These are phyloP conservation scores for Siniperca chuatsi DNA, from an alignment of 2,113 vertebrate genomes.

Conservation along the genomic window DNA sequence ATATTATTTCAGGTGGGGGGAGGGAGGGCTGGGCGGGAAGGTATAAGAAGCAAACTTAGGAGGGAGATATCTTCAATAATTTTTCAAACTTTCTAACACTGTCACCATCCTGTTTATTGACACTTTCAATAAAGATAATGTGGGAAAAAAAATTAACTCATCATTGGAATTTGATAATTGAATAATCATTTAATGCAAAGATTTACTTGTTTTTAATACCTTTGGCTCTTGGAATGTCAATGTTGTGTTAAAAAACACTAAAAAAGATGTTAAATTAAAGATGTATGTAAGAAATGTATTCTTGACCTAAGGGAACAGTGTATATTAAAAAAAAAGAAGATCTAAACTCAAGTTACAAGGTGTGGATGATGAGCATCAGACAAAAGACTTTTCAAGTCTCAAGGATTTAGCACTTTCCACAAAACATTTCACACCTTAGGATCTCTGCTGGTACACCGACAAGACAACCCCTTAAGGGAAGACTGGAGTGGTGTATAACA, in stretches of 20 bases:
- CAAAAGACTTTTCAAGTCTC: background rate
- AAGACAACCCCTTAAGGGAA: background rate
- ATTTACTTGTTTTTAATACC: background rate
- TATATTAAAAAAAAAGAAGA: background rate
- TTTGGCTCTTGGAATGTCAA: background rate
- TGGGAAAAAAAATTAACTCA: too few species aligned
- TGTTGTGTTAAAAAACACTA: too few species aligned
- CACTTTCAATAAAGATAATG: background rate
- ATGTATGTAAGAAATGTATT: background rate
- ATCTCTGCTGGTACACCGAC: background rate
- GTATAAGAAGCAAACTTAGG: too few species aligned
- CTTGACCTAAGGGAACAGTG: background rate
- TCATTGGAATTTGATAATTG: background rate
- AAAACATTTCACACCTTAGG: conserved; percentile 5
- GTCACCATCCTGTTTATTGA: background rate
- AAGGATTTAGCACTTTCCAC: background rate
- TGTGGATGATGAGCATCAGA: background rate
- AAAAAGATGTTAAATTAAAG: too few species aligned
- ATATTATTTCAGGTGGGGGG: background rate
- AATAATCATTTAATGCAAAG: background rate
- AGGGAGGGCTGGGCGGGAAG: too few species aligned
- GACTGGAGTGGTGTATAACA: background rate
- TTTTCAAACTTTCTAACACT: background rate
- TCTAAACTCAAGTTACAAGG: background rate
- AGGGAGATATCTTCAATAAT: background rate